phyloP scores from a whole-genome alignment of 2,113 vertebrate genomes.

The Zosterops lateralis region DNA sequence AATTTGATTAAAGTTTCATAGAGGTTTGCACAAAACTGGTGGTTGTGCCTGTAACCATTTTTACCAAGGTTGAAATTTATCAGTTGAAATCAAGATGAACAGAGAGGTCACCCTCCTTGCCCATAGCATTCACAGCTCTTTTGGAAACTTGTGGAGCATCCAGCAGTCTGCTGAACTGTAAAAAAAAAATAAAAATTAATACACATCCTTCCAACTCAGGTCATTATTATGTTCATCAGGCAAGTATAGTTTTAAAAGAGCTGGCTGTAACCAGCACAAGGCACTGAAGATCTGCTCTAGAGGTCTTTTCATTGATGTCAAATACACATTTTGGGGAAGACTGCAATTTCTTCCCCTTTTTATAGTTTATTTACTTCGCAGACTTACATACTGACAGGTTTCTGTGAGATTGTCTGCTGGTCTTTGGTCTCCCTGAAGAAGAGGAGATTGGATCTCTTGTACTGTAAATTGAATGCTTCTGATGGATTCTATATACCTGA shows the following conservation, averaged over 20 bases:
- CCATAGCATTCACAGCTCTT: background rate
- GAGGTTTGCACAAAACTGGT: background rate
- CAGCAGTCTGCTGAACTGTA: background rate
- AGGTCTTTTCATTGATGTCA: background rate
- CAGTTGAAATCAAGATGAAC: background rate
- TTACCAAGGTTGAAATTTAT: background rate
- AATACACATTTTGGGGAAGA: background rate
- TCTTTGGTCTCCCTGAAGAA: background rate
- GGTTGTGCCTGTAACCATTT: background rate
- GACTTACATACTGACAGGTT: rapidly evolving
- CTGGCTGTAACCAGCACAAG: no score
- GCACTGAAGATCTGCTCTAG: background rate
- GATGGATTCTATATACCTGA: background rate
- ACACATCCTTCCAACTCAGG: rapidly evolving
- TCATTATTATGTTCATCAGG: background rate
- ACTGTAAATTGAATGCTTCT: background rate
- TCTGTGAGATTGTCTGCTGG: background rate
- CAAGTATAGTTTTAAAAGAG: background rate
- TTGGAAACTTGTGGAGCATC: background rate
- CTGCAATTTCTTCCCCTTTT: background rate
- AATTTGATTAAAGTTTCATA: background rate
- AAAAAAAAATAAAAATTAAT: background rate
- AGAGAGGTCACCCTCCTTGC: background rate
- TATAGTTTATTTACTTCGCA: background rate
- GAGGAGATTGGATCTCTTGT: background rate